Base-by-base conservation (phyloP, 1,140 invertebrate genomes). In the Drosophila albomicans region DNA sequence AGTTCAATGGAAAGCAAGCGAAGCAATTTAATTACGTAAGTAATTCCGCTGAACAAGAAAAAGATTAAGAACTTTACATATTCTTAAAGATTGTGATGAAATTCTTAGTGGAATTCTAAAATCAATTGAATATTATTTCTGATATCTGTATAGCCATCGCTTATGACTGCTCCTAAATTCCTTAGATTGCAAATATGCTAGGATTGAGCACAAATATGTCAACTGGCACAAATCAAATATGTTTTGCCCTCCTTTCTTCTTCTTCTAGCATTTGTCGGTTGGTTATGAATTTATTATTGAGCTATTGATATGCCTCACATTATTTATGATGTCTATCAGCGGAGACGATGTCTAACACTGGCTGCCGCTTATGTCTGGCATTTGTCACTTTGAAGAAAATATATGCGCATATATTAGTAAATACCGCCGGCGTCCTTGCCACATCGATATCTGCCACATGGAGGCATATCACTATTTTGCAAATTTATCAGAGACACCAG, bases 211-310 rank as follows among this genome's bases (percentile, higher is more conserved):
- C 8, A 71, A 48, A 64, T 57, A 28, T 65, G 45, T 56, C 16
- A 16, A 30, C 3, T 6, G 49, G 3, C 49, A 30, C 51, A 52
- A 52, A 52, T 32, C 51, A 52, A 30, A 32, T 30, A 58, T 43
- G 35, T 58, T 10, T 30, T 28, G 35, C 3, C 38, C 25, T 38
- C n/a, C 45, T 43, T 56, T 62, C 32, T 38, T 43, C 11, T 41
- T 15, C 15, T 15, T 15, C 15, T 15, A 15, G 15, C 1, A 15
- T 15, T 15, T 15, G 15, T 15, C 15, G 66, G 51, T 41, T 35
- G 65, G 41, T 81, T 85, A 81, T 81, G 78, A 85, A 85, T 85
- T 85, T 85, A 78, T 85, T 74, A 71, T 63, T 48, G 52, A 54
- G 62, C 48, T 62, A 78, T 78, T 71, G 81, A 85, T 85, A 81